phyloP scores from a whole-genome alignment of 1,140 invertebrate species.

The Leptinotarsa texana region DNA sequence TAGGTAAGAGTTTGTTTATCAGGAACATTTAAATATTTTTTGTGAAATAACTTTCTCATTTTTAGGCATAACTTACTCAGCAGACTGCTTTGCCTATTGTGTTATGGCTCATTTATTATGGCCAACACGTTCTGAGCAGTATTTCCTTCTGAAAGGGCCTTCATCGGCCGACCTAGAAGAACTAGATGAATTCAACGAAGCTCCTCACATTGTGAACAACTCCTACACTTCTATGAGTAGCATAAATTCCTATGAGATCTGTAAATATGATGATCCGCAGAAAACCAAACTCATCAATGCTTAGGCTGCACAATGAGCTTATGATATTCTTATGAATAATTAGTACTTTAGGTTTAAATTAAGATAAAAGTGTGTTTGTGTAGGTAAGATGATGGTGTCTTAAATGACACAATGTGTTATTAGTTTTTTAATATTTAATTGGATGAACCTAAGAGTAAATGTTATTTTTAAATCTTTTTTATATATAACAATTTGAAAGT shows the following conservation, averaged over 20 bases:
- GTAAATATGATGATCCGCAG: conserved; percentile 48
- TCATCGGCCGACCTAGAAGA: conserved; percentile 75
- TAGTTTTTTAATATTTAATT: no score
- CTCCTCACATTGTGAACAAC: conserved; percentile 81
- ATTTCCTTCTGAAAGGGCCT: conserved; percentile 76
- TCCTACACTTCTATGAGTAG: conserved; percentile 54
- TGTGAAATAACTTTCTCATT: conserved; percentile 8
- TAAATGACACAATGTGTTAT: neutral
- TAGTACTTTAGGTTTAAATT: conserved; percentile 14
- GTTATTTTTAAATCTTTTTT: no score
- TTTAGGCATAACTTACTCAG: conserved; percentile 90
- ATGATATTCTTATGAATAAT: conserved; percentile 19
- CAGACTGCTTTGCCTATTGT: conserved; percentile 91
- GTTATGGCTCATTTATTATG: conserved; percentile 92
- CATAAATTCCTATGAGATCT: conserved; percentile 50
- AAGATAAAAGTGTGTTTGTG: neutral
- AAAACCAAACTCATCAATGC: conserved; percentile 47
- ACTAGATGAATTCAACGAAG: conserved; percentile 89
- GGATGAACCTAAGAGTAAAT: no score
- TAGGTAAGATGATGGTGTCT: neutral
- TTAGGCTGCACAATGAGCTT: conserved; percentile 27
- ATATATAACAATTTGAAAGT: no score
- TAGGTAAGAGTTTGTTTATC: conserved; percentile 67
- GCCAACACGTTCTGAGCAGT: conserved; percentile 89
- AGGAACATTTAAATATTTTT: conserved; percentile 28